Percentiles rank a stretch among this genome's conserved stretches.
Conservation (phyloP, 2,113 vertebrate genomes). For the Tor tambroides region DNA sequence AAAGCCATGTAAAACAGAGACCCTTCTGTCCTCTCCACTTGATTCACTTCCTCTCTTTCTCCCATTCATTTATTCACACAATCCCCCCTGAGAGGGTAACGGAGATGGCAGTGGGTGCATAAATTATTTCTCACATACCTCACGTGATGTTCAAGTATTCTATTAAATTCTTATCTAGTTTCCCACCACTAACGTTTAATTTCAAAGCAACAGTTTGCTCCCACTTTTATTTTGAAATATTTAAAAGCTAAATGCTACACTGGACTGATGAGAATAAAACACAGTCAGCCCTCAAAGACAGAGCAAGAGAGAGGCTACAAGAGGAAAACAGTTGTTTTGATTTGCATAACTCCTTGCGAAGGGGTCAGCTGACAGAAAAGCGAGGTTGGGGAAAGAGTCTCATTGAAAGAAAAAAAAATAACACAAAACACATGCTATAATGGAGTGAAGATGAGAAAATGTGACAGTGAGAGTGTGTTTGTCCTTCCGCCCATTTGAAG, state of each 20-base stretch:
- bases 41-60: slow-evolving; percentile 43
- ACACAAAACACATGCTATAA: slow-evolving; percentile 21
- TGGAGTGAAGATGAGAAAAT: slow-evolving; percentile 22
- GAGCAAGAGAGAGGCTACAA: slow-evolving; percentile 53
- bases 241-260: not conserved
- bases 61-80: slow-evolving; percentile 64
- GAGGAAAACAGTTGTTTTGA: slow-evolving; percentile 33
- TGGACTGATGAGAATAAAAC: not conserved
- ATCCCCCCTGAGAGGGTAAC: slow-evolving; percentile 55
- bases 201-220: not conserved
- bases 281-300: not conserved
- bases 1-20: slow-evolving; percentile 73
- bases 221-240: not conserved
- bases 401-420: not conserved
- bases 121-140: not conserved
- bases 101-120: slow-evolving; percentile 8
- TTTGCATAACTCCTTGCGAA: slow-evolving; percentile 23
- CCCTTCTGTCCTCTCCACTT: slow-evolving; percentile 69
- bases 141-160: not conserved
- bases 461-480: slow-evolving; percentile 9
- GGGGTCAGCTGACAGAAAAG: not conserved
- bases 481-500: slow-evolving; percentile 3
- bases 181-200: not conserved
- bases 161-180: not conserved
- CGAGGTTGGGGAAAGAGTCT: slow-evolving; percentile 11